Base-by-base conservation (phyloP, 2,113 vertebrate genomes). In the Trogon melanurus region DNA sequence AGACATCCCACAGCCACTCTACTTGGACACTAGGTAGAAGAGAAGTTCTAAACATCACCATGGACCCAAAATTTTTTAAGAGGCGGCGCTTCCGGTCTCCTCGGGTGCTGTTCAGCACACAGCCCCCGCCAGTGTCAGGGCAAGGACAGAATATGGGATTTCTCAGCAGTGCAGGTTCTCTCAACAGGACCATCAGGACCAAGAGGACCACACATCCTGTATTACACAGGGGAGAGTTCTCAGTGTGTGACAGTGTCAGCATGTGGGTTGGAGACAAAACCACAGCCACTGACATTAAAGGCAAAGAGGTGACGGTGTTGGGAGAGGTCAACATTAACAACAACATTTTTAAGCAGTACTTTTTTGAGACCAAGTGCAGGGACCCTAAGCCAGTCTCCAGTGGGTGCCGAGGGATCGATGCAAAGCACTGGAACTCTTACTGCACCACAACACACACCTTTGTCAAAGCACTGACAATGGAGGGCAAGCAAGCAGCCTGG, bases 351-450 rank as follows among this genome's bases (percentile, higher is more conserved):
- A 99, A 98, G 93, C 99, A 99, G 98, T 98, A 99, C 96, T 99
- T 99, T 96, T 99, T 98, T 20, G 99, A 99, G 98, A 99, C 99
- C 97, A 99, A 98, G 89, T 99, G 99, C 97, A 98, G 98, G 58
- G 98, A 98, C 80, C 97, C 98, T 75, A 98, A 98, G 22, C 96
- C 98, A 1, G 98, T 98, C 20, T 98, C 98, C 7, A 97, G 96
- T 2, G 99, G 99, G 92, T 99, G 99, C 95, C 98, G 98, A 21
- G 99, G 99, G 87, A 99, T 99, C 12, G 99, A 99, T 84, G 98
- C 98, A 8, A 99, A 98, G 97, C 98, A 99, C 97, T 99, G 99
- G 99, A 99, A 99, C 98, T 99, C 99, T 5, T 99, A 99, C 89
- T 99, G 99, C 95, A 99, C 99, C 98, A 99, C 99, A 36, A 99